Percentiles rank a stretch among this genome's conserved stretches.
phyloP scores from a whole-genome alignment of 1,140 invertebrate species.

The Meloidogyne exigua region DNA sequence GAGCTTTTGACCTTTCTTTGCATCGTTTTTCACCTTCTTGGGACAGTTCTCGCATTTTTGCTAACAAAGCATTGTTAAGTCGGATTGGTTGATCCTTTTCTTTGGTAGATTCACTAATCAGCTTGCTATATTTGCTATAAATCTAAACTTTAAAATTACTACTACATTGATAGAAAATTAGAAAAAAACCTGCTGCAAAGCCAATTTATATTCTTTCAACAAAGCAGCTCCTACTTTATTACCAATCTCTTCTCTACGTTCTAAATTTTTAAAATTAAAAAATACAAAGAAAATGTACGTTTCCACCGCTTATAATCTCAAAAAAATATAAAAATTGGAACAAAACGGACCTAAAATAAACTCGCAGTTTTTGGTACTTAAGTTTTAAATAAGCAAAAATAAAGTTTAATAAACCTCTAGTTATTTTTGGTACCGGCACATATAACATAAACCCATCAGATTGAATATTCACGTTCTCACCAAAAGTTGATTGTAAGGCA shows the following conservation, averaged over 20 bases:
- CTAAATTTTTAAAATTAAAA: neutral
- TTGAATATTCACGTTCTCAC: neutral
- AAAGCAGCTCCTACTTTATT: neutral
- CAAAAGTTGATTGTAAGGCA: neutral
- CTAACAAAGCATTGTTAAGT: neutral
- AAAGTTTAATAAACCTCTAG: neutral
- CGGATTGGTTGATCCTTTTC: neutral
- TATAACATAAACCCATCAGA: neutral
- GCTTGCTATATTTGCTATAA: neutral
- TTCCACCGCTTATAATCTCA: neutral
- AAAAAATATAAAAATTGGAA: no score
- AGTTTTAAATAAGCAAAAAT: neutral
- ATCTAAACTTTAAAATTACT: neutral
- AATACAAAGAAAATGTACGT: neutral
- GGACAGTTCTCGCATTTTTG: neutral
- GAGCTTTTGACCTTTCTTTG: neutral
- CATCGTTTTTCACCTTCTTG: neutral
- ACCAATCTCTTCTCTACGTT: neutral
- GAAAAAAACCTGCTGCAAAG: neutral
- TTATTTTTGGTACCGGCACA: conserved; percentile 5
- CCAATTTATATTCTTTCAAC: conserved; percentile 1
- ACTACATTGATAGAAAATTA: neutral
- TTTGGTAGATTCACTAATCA: neutral
- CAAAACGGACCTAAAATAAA: no score
- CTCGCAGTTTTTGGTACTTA: neutral